phyloP scores from a whole-genome alignment of 2,797 vertebrate species.

The Borostomias antarcticus region DNA sequence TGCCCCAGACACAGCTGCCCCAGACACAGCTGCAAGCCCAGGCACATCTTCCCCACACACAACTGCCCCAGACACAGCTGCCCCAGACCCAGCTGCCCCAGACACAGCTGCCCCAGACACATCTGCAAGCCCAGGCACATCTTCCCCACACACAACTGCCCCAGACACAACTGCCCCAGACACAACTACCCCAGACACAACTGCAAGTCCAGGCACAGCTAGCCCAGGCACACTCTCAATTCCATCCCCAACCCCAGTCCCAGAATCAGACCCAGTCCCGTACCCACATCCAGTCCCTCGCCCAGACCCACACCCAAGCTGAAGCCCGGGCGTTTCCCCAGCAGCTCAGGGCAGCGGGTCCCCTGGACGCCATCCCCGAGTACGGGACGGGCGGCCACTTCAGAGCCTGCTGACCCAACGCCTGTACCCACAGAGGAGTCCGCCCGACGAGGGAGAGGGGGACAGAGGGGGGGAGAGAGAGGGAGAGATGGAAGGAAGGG shows the following conservation, averaged over 20 bases:
- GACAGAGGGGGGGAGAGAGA: slow-evolving; percentile 21
- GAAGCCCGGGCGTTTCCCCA: slow-evolving; percentile 15
- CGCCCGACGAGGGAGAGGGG: slow-evolving; percentile 54
- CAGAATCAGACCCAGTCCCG: slow-evolving; percentile 44
- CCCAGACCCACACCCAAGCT: not conserved
- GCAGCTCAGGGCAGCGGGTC: slow-evolving; percentile 58
- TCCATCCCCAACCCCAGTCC: slow-evolving; percentile 42
- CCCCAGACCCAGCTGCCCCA: slow-evolving; percentile 39
- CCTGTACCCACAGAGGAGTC: slow-evolving; percentile 70
- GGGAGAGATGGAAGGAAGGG: no score
- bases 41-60: not conserved
- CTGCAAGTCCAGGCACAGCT: not conserved
- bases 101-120: slow-evolving; percentile 18
- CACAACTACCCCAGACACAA: slow-evolving; percentile 38
- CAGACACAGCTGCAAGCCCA: slow-evolving; percentile 35
- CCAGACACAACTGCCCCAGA: slow-evolving; percentile 20
- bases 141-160: slow-evolving; percentile 26
- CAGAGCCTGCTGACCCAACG: slow-evolving; percentile 77
- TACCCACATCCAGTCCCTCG: slow-evolving; percentile 30
- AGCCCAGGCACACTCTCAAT: not conserved
- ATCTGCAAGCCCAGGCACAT: not conserved
- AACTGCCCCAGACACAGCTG: not conserved
- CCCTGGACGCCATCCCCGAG: slow-evolving; percentile 76
- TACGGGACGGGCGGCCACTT: slow-evolving; percentile 66
- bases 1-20: slow-evolving; percentile 55